Base-by-base conservation (phyloP, 2,888 invertebrate genomes). In the Apamea crenata region DNA sequence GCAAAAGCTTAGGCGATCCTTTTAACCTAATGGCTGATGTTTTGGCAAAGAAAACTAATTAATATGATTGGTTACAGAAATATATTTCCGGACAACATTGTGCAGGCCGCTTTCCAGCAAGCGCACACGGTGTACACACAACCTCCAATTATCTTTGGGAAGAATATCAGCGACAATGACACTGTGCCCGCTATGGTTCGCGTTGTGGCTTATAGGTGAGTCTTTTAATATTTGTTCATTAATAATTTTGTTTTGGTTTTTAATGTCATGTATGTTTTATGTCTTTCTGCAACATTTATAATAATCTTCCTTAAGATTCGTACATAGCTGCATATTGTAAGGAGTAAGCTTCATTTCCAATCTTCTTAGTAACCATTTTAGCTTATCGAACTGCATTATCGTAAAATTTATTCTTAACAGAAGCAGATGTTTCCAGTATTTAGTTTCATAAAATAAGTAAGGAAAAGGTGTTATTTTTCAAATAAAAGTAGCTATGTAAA, bases 31-130 rank as follows among this genome's bases (percentile, higher is more conserved):
- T 59, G 6, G 29, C 16, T n/a, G 14, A 68, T 70, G 2, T 47
- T 53, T 53, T 36, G 16, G 29, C 32, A 47, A 81, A 56, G 32
- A 16, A 56, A 40, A 32, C 14, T 21, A 71, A 59, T 77, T 59
- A 59, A 47, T 44, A 44, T 65, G 21, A 68, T 80, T 80, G 56
- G 36, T 85, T 56, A 53, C 97, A 99, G 99, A 95, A 99, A 99
- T 95, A 98, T 99, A 92, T 98, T 99, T 93, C 99, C 99, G 32
- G 99, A 99, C 94, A 99, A 99, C 96, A 97, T 99, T 88, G 98
- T 99, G 92, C 98, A 99, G 96, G 99, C 99, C 50, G 98, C 98
- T 79, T 98, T 99, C 94, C 98, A 98, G 94, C 98, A 98, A 97
- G 98, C 98, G 0, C 98, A 98, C 93, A 98, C 98, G 8, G 98